These are phyloP conservation scores for Grammomys surdaster DNA, from an alignment of 2,113 vertebrate genomes.

Conservation along the genomic window DNA sequence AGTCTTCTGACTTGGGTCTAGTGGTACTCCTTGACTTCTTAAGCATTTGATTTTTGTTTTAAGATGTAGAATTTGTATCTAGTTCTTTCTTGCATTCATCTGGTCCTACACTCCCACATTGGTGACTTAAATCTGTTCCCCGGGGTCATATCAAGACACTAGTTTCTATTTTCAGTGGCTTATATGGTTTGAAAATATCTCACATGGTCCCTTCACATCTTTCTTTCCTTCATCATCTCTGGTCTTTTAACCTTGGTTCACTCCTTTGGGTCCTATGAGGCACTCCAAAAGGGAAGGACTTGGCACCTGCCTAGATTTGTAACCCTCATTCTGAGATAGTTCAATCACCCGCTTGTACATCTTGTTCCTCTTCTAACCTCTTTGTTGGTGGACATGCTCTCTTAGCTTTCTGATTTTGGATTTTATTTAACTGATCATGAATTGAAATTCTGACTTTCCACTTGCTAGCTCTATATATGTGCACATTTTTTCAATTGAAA, in stretches of 20 bases:
- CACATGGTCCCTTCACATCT: background rate
- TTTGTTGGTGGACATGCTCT: background rate
- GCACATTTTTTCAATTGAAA: background rate
- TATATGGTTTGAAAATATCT: conserved; percentile 28
- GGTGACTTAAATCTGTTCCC: background rate
- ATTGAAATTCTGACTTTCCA: background rate
- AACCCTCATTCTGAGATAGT: background rate
- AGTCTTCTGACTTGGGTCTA: background rate
- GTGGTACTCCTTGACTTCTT: background rate
- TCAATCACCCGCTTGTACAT: background rate
- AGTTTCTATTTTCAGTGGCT: background rate
- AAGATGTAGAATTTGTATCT: background rate
- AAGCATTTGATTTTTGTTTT: background rate
- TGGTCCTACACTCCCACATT: background rate
- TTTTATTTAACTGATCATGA: background rate
- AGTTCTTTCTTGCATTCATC: background rate
- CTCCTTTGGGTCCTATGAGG: background rate
- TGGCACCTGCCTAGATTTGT: background rate
- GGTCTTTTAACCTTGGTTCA: background rate
- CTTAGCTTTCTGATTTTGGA: background rate
- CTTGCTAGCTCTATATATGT: background rate
- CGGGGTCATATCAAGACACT: background rate
- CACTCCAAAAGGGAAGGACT: background rate
- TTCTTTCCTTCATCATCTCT: background rate
- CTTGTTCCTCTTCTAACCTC: background rate